Evolutionary conservation across 2,888 invertebrate genomes (phyloP).

Genomic region (Mesoligia furuncula): DNA sequence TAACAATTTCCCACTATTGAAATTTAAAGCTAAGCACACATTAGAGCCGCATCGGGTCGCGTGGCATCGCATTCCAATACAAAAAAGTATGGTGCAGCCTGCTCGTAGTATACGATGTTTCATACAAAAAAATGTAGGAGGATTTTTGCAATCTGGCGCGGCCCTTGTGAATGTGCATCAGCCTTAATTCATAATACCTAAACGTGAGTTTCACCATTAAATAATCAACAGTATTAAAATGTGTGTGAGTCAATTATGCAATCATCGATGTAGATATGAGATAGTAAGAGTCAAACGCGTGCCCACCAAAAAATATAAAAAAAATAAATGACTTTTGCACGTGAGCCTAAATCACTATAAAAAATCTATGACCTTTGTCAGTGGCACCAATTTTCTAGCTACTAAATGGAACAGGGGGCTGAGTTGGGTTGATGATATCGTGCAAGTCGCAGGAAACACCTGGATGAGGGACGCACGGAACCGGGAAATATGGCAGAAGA

Average conservation of each 20-base stretch:
- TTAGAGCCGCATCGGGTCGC: too few relatives aligned
- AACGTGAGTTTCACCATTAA: neutral
- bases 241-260: neutral
- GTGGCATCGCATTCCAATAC: too few relatives aligned
- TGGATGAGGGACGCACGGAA: neutral
- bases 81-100: too few relatives aligned
- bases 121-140: neutral
- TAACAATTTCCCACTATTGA: neutral
- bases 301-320: neutral
- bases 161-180: neutral
- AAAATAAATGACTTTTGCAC: neutral
- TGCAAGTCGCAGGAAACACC: neutral
- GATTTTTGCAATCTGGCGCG: neutral
- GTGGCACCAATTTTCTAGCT: too few relatives aligned
- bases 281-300: neutral
- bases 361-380: neutral
- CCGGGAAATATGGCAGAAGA: neutral
- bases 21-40: neutral
- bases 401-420: neutral
- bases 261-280: neutral
- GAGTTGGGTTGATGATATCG: neutral
- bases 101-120: too few relatives aligned
- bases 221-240: neutral
- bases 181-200: neutral
- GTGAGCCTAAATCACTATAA: neutral